Conservation (phyloP, 2,113 vertebrate genomes). For the Chlorodrepanis virens region DNA sequence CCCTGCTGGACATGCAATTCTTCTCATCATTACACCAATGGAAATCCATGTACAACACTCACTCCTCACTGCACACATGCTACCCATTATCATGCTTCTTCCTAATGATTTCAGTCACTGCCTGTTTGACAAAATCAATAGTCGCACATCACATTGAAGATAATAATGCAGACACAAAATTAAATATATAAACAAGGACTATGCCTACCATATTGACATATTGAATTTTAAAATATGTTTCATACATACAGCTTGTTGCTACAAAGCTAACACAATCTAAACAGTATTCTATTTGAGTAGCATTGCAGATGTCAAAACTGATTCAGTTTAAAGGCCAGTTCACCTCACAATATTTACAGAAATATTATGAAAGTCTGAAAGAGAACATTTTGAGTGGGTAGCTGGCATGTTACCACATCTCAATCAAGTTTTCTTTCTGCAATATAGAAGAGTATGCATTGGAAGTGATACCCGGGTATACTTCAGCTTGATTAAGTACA, state of each 20-base stretch:
- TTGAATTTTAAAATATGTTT: not conserved
- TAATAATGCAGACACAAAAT: not conserved
- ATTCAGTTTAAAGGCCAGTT: not conserved
- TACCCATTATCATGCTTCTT: not conserved
- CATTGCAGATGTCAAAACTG: not conserved
- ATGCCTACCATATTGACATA: not conserved
- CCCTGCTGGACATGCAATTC: conserved; percentile 1
- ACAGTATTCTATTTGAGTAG: not conserved
- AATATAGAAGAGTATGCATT: not conserved
- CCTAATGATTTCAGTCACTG: not conserved
- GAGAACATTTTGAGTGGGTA: not conserved
- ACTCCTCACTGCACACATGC: not conserved
- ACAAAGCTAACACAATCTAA: not conserved
- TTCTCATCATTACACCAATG: not conserved
- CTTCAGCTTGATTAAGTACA: not conserved
- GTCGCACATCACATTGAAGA: not conserved
- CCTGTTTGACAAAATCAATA: not conserved
- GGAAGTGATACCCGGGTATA: not conserved
- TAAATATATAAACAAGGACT: not conserved
- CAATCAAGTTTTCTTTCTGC: not conserved
- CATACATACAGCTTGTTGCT: not conserved
- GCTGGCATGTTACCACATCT: not conserved
- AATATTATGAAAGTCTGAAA: not conserved
- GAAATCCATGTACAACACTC: not conserved
- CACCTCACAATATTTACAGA: not conserved